phyloP scores from a whole-genome alignment of 2,888 invertebrate genomes.

The Halocaridina rubra region DNA sequence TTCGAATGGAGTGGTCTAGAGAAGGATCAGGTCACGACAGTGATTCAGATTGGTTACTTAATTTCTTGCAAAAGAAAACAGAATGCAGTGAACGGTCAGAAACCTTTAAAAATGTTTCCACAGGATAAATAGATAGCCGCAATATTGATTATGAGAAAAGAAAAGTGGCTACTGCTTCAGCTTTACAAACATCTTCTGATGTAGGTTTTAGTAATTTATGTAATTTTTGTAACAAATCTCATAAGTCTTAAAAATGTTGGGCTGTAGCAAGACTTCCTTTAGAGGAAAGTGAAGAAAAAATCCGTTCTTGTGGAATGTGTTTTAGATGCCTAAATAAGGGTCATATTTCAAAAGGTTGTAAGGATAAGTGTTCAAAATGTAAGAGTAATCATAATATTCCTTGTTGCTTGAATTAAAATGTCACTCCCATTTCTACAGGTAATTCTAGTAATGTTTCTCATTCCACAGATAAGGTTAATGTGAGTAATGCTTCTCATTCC shows the following conservation, averaged over 20 bases:
- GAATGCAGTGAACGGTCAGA: not conserved
- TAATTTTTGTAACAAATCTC: not conserved
- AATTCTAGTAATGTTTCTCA: too few relatives aligned
- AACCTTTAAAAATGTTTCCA: not conserved
- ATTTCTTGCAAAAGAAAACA: not conserved
- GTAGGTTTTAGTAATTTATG: not conserved
- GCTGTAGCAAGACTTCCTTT: not conserved
- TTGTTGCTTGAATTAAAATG: too few relatives aligned
- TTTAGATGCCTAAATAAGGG: too few relatives aligned
- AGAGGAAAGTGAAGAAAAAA: not conserved
- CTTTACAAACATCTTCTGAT: not conserved
- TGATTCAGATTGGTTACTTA: too few relatives aligned
- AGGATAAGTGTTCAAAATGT: too few relatives aligned
- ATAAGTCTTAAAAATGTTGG: not conserved
- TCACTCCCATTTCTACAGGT: too few relatives aligned
- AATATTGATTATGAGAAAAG: not conserved
- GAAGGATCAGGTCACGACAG: not conserved
- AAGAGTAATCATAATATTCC: too few relatives aligned
- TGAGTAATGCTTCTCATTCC: too few relatives aligned
- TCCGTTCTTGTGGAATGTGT: not conserved
- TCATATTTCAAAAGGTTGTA: too few relatives aligned
- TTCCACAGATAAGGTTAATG: too few relatives aligned
- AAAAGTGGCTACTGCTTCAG: not conserved
- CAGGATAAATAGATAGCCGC: not conserved
- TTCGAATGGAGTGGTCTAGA: not conserved